phyloP scores from a whole-genome alignment of 1,140 invertebrate species.

The Cydia amplana region DNA sequence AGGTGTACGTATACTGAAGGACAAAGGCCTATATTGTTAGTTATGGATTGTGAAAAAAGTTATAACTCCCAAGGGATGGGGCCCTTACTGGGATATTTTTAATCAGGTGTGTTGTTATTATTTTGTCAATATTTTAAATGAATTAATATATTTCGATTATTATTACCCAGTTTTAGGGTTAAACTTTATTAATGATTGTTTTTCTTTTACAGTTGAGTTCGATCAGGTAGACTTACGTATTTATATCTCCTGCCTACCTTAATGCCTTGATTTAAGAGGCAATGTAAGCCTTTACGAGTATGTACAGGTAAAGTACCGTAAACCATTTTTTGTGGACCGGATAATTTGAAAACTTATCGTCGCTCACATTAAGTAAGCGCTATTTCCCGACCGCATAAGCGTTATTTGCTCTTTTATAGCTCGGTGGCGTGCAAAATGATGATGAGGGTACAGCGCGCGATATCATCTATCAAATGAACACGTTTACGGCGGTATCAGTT shows the following conservation, averaged over 20 bases:
- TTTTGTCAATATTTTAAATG: no score
- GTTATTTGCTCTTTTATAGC: conserved; percentile 20
- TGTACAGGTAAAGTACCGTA: conserved; percentile 1
- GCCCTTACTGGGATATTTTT: no score
- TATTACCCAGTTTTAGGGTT: no score
- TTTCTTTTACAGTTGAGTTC: no score
- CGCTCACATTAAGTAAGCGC: conserved; percentile 25
- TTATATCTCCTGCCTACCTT: not conserved
- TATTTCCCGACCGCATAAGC: conserved; percentile 1
- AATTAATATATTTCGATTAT: no score
- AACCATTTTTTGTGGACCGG: conserved; percentile 14
- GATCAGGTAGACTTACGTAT: not conserved
- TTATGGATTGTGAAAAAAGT: no score
- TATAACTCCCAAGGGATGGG: no score
- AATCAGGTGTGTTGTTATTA: no score
- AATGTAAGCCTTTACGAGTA: not conserved
- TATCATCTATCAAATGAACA: conserved; percentile 7
- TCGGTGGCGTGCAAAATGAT: conserved; percentile 4
- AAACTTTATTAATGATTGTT: no score
- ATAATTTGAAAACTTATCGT: conserved; percentile 28
- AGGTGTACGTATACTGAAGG: no score
- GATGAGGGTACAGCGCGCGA: not conserved
- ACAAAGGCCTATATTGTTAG: no score
- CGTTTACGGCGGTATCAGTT: conserved; percentile 4
- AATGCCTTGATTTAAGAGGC: not conserved